Percentiles rank a stretch among this genome's conserved stretches.
Evolutionary conservation across 2,888 invertebrate species (phyloP).

Genomic region (Odontomyia ornata): DNA sequence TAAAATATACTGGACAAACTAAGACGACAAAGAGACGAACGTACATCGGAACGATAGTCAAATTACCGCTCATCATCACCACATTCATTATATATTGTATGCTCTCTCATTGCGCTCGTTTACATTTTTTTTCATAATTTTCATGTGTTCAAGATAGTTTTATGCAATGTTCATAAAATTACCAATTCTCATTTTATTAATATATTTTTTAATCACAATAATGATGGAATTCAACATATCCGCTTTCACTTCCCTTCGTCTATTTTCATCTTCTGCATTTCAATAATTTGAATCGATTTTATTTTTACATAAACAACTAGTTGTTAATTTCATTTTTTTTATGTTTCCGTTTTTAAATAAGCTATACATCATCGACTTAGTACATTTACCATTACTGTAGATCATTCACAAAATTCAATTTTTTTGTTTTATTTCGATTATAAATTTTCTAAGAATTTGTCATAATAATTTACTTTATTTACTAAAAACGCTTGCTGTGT

Average conservation of each 20-base stretch:
- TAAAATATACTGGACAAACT: conserved; percentile 43
- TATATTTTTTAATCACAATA: conserved; percentile 41
- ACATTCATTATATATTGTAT: conserved; percentile 26
- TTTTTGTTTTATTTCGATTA: conserved; percentile 26
- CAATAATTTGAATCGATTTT: conserved; percentile 6
- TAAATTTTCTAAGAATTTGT: conserved; percentile 40
- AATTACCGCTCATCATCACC: conserved; percentile 17
- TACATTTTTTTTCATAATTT: conserved; percentile 16
- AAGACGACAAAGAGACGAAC: conserved; percentile 38
- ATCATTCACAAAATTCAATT: conserved; percentile 24
- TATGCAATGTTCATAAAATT: conserved; percentile 34
- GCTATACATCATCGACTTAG: conserved; percentile 39
- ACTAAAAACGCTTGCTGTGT: conserved; percentile 15
- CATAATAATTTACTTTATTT: conserved; percentile 40
- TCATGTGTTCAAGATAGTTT: conserved; percentile 7
- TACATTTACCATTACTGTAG: conserved; percentile 34
- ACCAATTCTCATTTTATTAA: conserved; percentile 40
- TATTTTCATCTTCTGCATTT: conserved; percentile 22
- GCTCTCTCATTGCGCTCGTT: conserved; percentile 39
- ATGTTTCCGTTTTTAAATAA: conserved; percentile 28
- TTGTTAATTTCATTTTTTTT: conserved; percentile 29
- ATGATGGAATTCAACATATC: conserved; percentile 41
- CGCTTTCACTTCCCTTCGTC: conserved; percentile 21
- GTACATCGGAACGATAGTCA: conserved; percentile 8
- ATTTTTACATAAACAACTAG: conserved; percentile 37